Percentiles rank a stretch among this genome's conserved stretches.
Evolutionary conservation across 2,113 vertebrate species (phyloP).

Genomic region (Scortum barcoo): DNA sequence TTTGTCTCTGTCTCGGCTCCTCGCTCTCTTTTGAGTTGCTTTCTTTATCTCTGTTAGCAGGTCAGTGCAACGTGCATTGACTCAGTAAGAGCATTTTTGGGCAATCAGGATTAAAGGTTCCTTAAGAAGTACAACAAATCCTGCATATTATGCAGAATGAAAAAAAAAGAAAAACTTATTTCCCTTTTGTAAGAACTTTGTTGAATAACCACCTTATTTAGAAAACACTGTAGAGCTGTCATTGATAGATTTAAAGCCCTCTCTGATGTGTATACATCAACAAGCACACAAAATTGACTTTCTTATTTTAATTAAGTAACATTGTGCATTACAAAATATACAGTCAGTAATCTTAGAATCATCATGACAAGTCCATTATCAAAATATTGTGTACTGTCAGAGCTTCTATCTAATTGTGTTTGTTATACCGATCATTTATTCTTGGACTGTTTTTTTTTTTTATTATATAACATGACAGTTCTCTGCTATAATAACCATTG

Average conservation of each 20-base stretch:
- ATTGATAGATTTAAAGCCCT: not conserved
- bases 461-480: too few relatives aligned
- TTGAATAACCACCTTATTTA: too few relatives aligned
- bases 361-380: too few relatives aligned
- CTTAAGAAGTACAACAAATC: not conserved
- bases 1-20: slow-evolving; percentile 11
- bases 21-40: not conserved
- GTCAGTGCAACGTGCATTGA: slow-evolving; percentile 20
- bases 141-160: not conserved
- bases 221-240: not conserved
- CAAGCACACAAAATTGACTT: not conserved
- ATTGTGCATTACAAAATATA: not conserved
- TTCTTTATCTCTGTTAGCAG: slow-evolving; percentile 18
- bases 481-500: too few relatives aligned
- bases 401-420: too few relatives aligned
- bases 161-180: not conserved
- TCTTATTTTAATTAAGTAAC: not conserved
- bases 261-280: too few relatives aligned
- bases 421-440: too few relatives aligned
- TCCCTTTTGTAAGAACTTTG: too few relatives aligned
- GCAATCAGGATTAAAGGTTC: not conserved
- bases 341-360: too few relatives aligned
- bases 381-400: too few relatives aligned
- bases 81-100: not conserved
- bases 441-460: too few relatives aligned